These are phyloP conservation scores for Tachysurus fulvidraco DNA, from an alignment of 2,113 vertebrate genomes.

Conservation along the genomic window DNA sequence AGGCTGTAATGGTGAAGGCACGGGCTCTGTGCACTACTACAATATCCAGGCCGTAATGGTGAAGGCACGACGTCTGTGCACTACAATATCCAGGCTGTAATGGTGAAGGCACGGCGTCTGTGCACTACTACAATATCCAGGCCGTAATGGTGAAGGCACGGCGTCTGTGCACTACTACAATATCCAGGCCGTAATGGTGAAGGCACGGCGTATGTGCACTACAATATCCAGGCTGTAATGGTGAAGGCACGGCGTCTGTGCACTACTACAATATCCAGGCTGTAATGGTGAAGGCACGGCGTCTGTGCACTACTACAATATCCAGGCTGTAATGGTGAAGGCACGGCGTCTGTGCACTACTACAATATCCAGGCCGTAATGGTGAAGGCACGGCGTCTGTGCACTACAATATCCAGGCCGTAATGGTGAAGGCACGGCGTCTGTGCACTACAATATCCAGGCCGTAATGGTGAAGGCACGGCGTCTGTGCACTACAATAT, in stretches of 20 bases:
- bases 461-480: not conserved
- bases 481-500: not conserved
- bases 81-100: not conserved
- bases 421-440: not conserved
- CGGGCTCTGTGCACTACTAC: not conserved
- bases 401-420: not conserved
- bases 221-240: not conserved
- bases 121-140: not conserved
- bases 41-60: not conserved
- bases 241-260: not conserved
- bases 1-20: not conserved
- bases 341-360: not conserved
- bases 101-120: not conserved
- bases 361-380: too few relatives aligned
- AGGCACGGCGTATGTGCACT: not conserved
- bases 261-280: not conserved
- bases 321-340: not conserved
- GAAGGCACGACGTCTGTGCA: not conserved
- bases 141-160: not conserved
- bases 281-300: not conserved
- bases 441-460: not conserved
- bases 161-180: not conserved
- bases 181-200: not conserved
- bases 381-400: not conserved
- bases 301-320: not conserved